phyloP scores from a whole-genome alignment of 2,113 vertebrate species.

The Tringa solitaria region DNA sequence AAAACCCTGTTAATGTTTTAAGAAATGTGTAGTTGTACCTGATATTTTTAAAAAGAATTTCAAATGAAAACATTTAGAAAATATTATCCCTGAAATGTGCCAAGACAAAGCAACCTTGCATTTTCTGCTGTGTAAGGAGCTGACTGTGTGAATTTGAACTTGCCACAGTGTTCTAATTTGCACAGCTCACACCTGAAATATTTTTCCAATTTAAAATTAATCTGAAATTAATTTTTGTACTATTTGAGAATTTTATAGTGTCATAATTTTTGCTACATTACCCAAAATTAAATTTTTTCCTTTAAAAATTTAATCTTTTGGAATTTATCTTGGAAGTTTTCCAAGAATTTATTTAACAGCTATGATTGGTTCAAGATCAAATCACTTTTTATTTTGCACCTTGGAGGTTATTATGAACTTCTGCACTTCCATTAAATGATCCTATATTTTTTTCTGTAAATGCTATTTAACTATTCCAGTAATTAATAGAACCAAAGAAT shows the following conservation, averaged over 20 bases:
- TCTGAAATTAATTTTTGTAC: not conserved
- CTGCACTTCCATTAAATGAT: conserved; percentile 44
- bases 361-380: conserved; percentile 45
- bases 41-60: not conserved
- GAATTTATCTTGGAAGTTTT: conserved; percentile 10
- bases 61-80: not conserved
- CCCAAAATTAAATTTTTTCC: not conserved
- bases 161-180: not conserved
- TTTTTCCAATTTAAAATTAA: not conserved
- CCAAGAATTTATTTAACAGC: not conserved
- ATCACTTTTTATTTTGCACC: conserved; percentile 42
- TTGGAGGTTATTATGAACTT: conserved; percentile 24
- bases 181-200: not conserved
- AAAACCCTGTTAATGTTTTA: not conserved
- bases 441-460: conserved; percentile 60
- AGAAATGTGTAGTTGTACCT: not conserved
- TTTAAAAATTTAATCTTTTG: not conserved
- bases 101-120: not conserved
- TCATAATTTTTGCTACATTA: not conserved
- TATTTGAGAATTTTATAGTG: not conserved
- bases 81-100: not conserved
- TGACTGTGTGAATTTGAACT: not conserved
- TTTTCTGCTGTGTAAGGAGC: not conserved
- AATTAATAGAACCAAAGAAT: conserved; percentile 70
- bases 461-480: conserved; percentile 56